A percentile compares a stretch with the other conserved stretches of the same genome.
Evolutionary conservation across 2,888 invertebrate species (phyloP).

Genomic region (Tipula confusa): DNA sequence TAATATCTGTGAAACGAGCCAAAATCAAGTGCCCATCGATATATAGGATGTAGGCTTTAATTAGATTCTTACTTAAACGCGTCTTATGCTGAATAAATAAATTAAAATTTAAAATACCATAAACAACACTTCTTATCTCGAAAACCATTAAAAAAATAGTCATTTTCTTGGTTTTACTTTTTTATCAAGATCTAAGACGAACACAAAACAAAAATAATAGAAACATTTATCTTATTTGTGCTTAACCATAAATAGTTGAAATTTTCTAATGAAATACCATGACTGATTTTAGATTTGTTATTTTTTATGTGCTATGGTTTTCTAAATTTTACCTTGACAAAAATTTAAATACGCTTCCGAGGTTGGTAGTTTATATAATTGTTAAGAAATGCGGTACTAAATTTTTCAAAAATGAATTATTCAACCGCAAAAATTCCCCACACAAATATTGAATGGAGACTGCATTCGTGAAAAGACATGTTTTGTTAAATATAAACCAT

Average conservation of each 20-base stretch:
- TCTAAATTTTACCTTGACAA: background rate
- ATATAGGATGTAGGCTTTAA: background rate
- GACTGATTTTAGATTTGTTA: background rate
- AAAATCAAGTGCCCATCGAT: background rate
- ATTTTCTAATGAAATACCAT: background rate
- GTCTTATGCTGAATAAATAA: no score
- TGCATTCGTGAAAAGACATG: no score
- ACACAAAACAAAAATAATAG: background rate
- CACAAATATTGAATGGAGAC: no score
- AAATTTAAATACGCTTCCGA: background rate
- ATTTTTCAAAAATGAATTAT: no score
- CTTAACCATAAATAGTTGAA: background rate
- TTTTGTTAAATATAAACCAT: no score
- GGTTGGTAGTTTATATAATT: background rate
- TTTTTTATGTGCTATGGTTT: background rate
- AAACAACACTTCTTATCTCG: background rate
- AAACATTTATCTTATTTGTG: constrained; percentile 20
- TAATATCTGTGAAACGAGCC: background rate
- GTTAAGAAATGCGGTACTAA: background rate
- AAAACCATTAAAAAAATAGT: background rate
- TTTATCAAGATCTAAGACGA: background rate
- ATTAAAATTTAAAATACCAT: background rate
- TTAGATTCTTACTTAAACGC: background rate
- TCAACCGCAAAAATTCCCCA: no score
- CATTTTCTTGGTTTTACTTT: background rate